phyloP scores from a whole-genome alignment of 2,888 invertebrate genomes.

The Cheilosia urbana region DNA sequence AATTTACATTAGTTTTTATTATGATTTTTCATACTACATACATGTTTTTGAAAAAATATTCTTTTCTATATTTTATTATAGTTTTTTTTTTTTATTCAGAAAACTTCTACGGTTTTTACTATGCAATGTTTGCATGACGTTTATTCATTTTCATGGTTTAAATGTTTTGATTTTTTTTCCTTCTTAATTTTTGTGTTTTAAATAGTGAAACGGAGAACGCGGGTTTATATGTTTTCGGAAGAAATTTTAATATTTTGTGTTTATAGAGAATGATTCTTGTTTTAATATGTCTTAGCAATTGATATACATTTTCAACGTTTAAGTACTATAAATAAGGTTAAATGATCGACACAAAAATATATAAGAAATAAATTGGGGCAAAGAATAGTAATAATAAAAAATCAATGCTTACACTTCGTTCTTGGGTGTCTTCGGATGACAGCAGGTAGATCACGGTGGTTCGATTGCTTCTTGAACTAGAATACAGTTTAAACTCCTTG shows the following conservation, averaged over 20 bases:
- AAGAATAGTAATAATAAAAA: background rate
- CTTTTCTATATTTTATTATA: slow-evolving; percentile 45
- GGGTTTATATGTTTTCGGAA: slow-evolving; percentile 24
- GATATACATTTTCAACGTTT: slow-evolving; percentile 33
- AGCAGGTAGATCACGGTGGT: too few relatives aligned
- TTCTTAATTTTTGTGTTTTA: slow-evolving; percentile 8
- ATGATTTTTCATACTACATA: slow-evolving; percentile 55
- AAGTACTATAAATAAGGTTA: background rate
- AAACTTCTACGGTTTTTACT: slow-evolving; percentile 47
- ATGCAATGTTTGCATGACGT: background rate
- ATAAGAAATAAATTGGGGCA: background rate
- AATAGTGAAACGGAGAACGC: slow-evolving; percentile 23
- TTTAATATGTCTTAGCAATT: slow-evolving; percentile 21
- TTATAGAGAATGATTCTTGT: slow-evolving; percentile 9
- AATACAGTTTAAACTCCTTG: too few relatives aligned
- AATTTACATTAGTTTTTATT: slow-evolving; percentile 53
- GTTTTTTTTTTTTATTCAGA: slow-evolving; percentile 22
- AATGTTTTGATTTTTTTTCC: background rate
- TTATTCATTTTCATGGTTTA: background rate
- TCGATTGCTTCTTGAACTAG: too few relatives aligned
- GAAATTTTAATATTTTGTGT: background rate
- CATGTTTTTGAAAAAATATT: slow-evolving; percentile 66
- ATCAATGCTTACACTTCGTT: background rate
- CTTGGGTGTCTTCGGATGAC: background rate
- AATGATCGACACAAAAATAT: background rate